These are phyloP conservation scores for Palythoa grandis DNA, from an alignment of 92 coral and sea anemone species.

Conservation along the genomic window DNA sequence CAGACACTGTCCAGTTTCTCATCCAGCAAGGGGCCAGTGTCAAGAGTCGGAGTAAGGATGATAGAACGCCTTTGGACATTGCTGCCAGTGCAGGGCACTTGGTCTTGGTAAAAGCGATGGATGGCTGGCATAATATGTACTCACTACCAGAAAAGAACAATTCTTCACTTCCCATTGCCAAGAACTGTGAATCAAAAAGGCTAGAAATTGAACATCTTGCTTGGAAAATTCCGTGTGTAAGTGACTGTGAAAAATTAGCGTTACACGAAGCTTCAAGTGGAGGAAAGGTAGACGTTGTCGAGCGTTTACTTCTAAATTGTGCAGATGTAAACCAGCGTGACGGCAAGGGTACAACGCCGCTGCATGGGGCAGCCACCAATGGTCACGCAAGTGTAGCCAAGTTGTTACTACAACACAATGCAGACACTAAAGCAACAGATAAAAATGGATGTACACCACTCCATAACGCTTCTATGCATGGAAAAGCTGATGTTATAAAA, in stretches of 20 bases:
- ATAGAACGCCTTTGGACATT: conserved; percentile 36
- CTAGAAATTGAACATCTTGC: conserved; percentile 2
- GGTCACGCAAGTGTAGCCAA: background rate
- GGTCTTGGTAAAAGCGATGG: conserved; percentile 29
- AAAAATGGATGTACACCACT: conserved; percentile 33
- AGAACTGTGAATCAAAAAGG: background rate
- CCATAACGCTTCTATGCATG: conserved; percentile 35
- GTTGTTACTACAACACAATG: conserved; percentile 16
- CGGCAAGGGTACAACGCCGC: conserved; percentile 7
- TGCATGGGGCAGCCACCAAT: conserved; percentile 4
- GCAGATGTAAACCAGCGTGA: conserved; percentile 26
- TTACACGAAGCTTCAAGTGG: conserved; percentile 27
- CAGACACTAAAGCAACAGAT: conserved; percentile 18
- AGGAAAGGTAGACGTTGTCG: conserved; percentile 3
- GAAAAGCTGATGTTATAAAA: conserved; percentile 24
- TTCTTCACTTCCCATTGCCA: background rate
- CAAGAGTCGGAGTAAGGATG: conserved; percentile 11
- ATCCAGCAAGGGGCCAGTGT: conserved; percentile 35
- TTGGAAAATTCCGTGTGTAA: conserved; percentile 1
- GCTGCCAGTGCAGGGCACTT: conserved; percentile 36
- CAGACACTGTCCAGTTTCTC: conserved; percentile 22
- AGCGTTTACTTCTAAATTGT: conserved; percentile 15
- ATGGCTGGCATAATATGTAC: conserved; percentile 21
- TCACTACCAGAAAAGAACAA: background rate
- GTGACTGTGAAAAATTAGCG: conserved; percentile 21